Evolutionary conservation across 2,888 invertebrate species (phyloP).

Genomic region (Fragum whitleyi): DNA sequence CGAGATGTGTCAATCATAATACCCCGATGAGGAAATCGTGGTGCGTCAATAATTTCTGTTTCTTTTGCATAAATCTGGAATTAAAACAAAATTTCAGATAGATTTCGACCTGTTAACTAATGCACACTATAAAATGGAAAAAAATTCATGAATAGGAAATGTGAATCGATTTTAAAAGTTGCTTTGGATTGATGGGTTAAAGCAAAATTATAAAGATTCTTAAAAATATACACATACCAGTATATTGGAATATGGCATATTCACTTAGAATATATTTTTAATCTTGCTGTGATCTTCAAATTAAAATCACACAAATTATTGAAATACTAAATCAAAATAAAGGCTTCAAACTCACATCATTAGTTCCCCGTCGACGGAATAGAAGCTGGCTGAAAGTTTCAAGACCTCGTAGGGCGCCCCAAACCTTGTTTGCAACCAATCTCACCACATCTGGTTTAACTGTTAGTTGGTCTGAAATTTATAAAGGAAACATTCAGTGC

Average conservation of each 20-base stretch:
- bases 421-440: constrained; percentile 86
- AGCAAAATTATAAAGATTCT: too few species aligned
- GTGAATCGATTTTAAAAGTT: too few species aligned
- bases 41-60: constrained; percentile 90
- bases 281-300: too few species aligned
- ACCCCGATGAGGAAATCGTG: constrained; percentile 93
- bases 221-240: too few species aligned
- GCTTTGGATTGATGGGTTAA: too few species aligned
- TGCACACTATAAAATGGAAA: too few species aligned
- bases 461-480: constrained; percentile 43
- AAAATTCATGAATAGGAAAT: too few species aligned
- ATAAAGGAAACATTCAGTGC: background rate
- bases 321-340: too few species aligned
- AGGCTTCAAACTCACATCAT: constrained; percentile 45
- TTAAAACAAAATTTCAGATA: constrained; percentile 1
- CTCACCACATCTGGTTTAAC: constrained; percentile 14
- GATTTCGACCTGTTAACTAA: too few species aligned
- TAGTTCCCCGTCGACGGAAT: constrained; percentile 72
- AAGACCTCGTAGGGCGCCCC: constrained; percentile 94
- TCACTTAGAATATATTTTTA: too few species aligned
- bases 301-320: too few species aligned
- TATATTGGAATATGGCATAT: too few species aligned
- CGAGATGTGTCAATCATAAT: constrained; percentile 94
- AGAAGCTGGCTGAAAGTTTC: constrained; percentile 94
- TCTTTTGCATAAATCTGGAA: constrained; percentile 89